phyloP scores from a whole-genome alignment of 2,113 vertebrate species.

The Cygnus atratus region DNA sequence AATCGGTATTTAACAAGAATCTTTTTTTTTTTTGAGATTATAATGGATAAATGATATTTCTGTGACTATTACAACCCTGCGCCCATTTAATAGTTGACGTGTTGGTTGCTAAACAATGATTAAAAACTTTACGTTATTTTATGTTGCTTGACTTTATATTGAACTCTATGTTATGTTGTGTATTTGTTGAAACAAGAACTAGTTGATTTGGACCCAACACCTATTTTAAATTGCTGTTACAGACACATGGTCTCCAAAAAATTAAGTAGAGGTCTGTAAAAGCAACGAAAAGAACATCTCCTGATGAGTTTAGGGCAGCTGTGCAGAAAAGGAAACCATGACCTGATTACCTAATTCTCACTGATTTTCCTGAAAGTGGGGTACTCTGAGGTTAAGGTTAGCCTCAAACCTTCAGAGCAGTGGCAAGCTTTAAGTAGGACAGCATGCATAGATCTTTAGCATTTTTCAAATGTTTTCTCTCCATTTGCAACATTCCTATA shows the following conservation, averaged over 20 bases:
- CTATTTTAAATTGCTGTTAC: not conserved
- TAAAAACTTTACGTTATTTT: not conserved
- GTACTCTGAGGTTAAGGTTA: not conserved
- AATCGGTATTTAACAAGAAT: not conserved
- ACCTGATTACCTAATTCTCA: slow-evolving; percentile 39
- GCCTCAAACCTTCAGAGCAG: not conserved
- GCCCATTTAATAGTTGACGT: not conserved
- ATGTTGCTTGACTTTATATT: not conserved
- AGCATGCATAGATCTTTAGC: not conserved
- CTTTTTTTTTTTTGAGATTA: not conserved
- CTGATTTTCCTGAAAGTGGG: not conserved
- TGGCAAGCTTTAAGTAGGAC: not conserved
- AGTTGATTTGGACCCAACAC: not conserved
- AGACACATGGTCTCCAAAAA: not conserved
- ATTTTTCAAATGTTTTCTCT: not conserved
- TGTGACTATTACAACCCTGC: not conserved
- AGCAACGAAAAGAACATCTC: not conserved
- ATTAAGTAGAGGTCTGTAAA: not conserved
- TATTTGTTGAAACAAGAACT: not conserved
- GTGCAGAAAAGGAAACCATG: slow-evolving; percentile 2
- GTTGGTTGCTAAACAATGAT: not conserved
- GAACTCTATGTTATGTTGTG: not conserved
- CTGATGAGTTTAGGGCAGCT: not conserved
- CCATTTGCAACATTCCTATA: not conserved
- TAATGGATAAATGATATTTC: not conserved